Evolutionary conservation across 2,888 invertebrate species (phyloP).

Genomic region (Rhabditoides inermis): DNA sequence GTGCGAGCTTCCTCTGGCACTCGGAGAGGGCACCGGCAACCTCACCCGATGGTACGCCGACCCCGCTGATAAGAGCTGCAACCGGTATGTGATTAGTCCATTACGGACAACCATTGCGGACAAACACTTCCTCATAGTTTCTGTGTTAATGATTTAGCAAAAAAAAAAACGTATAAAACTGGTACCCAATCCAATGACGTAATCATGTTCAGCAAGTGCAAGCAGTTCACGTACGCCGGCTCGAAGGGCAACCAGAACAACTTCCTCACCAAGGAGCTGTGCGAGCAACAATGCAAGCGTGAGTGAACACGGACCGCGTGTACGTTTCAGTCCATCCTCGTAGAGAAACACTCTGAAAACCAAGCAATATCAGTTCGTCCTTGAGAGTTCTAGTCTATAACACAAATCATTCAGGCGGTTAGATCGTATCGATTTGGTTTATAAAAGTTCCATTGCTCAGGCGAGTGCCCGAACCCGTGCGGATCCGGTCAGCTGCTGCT

Average conservation of each 20-base stretch:
- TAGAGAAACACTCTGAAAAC: neutral
- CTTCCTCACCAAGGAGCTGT: slow-evolving; percentile 44
- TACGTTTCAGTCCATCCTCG: no score
- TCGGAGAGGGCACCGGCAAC: slow-evolving; percentile 41
- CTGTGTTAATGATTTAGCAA: no score
- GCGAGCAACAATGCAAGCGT: slow-evolving; percentile 41
- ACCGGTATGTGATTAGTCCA: slow-evolving; percentile 11
- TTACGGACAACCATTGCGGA: neutral
- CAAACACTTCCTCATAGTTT: neutral
- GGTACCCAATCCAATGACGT: neutral
- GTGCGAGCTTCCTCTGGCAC: slow-evolving; percentile 38
- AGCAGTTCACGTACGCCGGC: slow-evolving; percentile 46
- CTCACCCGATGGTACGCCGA: slow-evolving; percentile 48
- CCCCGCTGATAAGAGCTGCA: slow-evolving; percentile 41
- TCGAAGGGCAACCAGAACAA: slow-evolving; percentile 50
- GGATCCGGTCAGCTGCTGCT: slow-evolving; percentile 40
- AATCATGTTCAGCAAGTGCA: slow-evolving; percentile 23
- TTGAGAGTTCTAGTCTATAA: neutral
- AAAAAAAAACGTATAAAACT: no score
- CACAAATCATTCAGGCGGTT: no score
- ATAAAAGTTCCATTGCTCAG: slow-evolving; percentile 14
- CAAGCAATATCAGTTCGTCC: neutral
- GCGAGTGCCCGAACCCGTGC: slow-evolving; percentile 44
- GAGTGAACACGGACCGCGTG: no score
- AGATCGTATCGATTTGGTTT: no score